Base-by-base conservation (phyloP, 2,113 vertebrate species). In the Xenopus laevis region DNA sequence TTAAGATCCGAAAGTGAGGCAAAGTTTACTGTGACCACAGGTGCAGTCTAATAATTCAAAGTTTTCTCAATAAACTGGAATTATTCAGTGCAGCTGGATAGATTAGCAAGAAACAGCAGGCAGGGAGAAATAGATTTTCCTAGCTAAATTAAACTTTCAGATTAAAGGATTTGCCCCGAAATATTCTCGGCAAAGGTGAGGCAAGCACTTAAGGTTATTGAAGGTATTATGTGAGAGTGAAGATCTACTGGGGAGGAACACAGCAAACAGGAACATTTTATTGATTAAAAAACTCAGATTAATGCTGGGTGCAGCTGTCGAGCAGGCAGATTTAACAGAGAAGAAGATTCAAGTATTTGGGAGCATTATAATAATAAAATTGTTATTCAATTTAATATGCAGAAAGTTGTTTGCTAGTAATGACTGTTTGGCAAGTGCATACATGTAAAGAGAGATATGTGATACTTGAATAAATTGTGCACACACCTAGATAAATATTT, bases 91-190 rank as follows among this genome's bases (percentile, higher is more conserved):
- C 68, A 78, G 81, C 78, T 74, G 58, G 55, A 64, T 81, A 83
- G 77, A 78, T 76, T 13, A 74, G 17, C 45, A 50, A 15, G 85
- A 85, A 83, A 82, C 83, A 86, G 78, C 79, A 73, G 82, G 82
- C 79, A 64, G 20, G 71, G 68, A 82, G 53, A 82, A 84, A 80
- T 46, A 72, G 58, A 46, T 76, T 68, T 76, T 69, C 17, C 45
- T 55, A 65, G 55, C 71, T 82, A 81, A 84, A 79, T 67, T 16
- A 79, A 77, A 71, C 63, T 83, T 86, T 82, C 68, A 80, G 78
- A 85, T 81, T 81, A 86, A 82, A 82, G 81, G 72, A 82, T 83
- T 85, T 84, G 46, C 53, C 73, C 82, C 2, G 27, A 73, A 81
- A 83, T 71, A 81, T 45, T 76, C 74, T 80, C 50, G 65, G 79